Conservation (phyloP, 1,140 invertebrate genomes). For the Globodera rostochiensis region DNA sequence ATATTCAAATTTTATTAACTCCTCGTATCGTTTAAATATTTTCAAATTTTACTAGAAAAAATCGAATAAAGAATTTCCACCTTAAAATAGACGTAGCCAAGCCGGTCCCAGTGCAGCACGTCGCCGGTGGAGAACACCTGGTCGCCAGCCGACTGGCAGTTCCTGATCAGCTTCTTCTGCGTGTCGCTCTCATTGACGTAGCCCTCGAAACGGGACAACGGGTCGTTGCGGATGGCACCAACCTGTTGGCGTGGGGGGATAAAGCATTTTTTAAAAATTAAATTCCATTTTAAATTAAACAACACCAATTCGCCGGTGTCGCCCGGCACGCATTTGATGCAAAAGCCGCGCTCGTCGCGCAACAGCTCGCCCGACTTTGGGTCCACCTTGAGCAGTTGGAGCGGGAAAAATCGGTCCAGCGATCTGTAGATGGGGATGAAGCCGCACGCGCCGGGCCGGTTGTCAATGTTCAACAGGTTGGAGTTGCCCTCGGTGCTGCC, state of each 20-base stretch:
- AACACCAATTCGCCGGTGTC: conserved; percentile 84
- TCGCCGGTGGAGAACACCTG: conserved; percentile 83
- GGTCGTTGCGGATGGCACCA: conserved; percentile 82
- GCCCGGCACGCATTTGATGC: conserved; percentile 77
- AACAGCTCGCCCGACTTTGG: conserved; percentile 77
- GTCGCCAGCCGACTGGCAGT: conserved; percentile 87
- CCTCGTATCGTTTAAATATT: too few relatives aligned
- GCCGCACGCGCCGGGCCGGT: conserved; percentile 77
- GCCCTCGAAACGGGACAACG: conserved; percentile 71
- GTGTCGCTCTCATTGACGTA: conserved; percentile 90
- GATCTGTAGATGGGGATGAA: conserved; percentile 49
- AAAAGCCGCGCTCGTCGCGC: conserved; percentile 74
- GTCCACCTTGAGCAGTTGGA: conserved; percentile 51
- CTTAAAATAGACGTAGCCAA: conserved; percentile 90
- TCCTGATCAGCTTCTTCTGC: conserved; percentile 82
- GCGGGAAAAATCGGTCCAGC: conserved; percentile 39
- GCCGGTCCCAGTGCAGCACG: conserved; percentile 79
- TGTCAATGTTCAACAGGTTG: conserved; percentile 75
- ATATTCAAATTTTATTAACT: too few relatives aligned
- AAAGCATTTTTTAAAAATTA: background rate
- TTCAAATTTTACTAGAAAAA: too few relatives aligned
- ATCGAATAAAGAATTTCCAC: background rate
- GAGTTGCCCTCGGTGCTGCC: conserved; percentile 89
- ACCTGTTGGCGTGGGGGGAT: conserved; percentile 68
- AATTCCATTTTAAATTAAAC: background rate